A percentile compares a stretch with the other conserved stretches of the same genome.
Evolutionary conservation across 2,113 vertebrate species (phyloP).

Genomic region (Siniperca chuatsi): DNA sequence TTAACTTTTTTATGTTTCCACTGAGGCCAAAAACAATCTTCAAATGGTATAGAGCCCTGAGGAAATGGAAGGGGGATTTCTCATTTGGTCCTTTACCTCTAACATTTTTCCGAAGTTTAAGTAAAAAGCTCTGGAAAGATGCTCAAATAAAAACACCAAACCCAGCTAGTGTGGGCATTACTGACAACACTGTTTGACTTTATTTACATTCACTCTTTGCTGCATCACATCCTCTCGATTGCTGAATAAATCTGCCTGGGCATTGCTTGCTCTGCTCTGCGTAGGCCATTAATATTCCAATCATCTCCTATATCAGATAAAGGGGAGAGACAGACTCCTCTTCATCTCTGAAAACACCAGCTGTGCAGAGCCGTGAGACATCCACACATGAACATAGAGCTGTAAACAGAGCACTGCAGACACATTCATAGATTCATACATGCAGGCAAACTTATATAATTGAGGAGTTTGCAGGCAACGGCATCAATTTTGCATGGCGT

Average conservation of each 20-base stretch:
- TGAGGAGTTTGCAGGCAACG: conserved; percentile 68
- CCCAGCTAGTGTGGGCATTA: conserved; percentile 35
- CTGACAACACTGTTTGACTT: conserved; percentile 50
- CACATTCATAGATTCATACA: conserved; percentile 65
- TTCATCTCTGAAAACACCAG: conserved; percentile 81
- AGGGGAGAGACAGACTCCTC: conserved; percentile 76
- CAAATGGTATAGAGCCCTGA: neutral
- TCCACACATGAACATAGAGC: conserved; percentile 60
- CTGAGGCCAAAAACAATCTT: conserved; percentile 38
- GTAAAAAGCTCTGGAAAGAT: conserved; percentile 10
- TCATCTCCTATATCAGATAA: conserved; percentile 76
- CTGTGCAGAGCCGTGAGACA: conserved; percentile 77
- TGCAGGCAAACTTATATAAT: conserved; percentile 77
- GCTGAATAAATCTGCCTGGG: conserved; percentile 69
- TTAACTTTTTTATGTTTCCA: conserved; percentile 45
- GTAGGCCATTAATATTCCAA: conserved; percentile 79
- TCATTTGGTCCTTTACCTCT: conserved; percentile 2
- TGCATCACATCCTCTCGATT: conserved; percentile 51
- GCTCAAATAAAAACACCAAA: conserved; percentile 36
- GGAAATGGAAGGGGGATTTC: conserved; percentile 10
- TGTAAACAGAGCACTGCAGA: conserved; percentile 74
- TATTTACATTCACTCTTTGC: conserved; percentile 47
- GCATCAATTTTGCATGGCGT: conserved; percentile 73
- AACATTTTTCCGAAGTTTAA: conserved; percentile 33
- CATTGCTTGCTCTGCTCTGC: conserved; percentile 56